Evolutionary conservation across 2,113 vertebrate genomes (phyloP).

Genomic region (Carassius gibelio): DNA sequence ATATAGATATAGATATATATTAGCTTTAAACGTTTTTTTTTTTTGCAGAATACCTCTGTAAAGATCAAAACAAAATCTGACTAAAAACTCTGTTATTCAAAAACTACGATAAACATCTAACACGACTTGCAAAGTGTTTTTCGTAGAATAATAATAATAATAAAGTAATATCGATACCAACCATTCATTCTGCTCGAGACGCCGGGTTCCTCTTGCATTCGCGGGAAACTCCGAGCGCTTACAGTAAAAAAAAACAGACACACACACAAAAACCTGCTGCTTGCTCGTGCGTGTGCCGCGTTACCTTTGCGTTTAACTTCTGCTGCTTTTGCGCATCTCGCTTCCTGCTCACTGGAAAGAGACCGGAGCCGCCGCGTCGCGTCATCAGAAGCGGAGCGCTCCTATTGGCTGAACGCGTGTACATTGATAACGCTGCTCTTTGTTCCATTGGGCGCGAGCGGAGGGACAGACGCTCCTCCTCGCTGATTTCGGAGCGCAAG

Average conservation of each 20-base stretch:
- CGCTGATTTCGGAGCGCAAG: constrained; percentile 75
- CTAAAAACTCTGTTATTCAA: not conserved
- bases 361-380: constrained; percentile 80
- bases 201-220: constrained; percentile 19
- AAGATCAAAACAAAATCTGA: not conserved
- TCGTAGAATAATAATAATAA: constrained; percentile 6
- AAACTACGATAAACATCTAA: constrained; percentile 11
- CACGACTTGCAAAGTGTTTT: not conserved
- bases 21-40: not conserved
- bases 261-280: constrained; percentile 49
- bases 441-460: constrained; percentile 81
- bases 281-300: constrained; percentile 62
- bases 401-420: constrained; percentile 81
- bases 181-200: constrained; percentile 25
- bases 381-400: constrained; percentile 75
- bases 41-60: not conserved
- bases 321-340: constrained; percentile 71
- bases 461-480: constrained; percentile 76
- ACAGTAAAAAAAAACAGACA: not conserved
- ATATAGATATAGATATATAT: not conserved
- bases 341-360: constrained; percentile 77
- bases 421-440: constrained; percentile 79
- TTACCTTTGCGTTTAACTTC: constrained; percentile 62
- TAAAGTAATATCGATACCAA: constrained; percentile 48
- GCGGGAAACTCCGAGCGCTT: constrained; percentile 62